Conservation (phyloP, 1,140 invertebrate genomes). For the Lasioglossum albipes region DNA sequence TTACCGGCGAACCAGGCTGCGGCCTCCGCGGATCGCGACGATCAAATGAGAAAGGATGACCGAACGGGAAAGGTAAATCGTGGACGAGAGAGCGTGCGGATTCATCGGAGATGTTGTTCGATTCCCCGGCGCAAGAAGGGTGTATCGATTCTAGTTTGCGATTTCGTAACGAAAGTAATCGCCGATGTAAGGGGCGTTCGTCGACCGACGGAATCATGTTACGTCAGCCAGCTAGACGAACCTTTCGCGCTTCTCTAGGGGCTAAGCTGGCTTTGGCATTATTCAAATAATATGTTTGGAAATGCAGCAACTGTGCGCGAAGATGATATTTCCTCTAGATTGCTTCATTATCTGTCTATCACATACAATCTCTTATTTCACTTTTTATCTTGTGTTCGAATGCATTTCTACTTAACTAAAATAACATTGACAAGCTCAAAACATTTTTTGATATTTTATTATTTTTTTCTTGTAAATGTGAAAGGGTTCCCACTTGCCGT, state of each 20-base stretch:
- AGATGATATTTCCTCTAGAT: too few relatives aligned
- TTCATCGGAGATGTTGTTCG: conserved; percentile 21
- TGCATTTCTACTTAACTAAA: too few relatives aligned
- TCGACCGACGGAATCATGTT: conserved; percentile 20
- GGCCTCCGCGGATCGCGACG: conserved; percentile 33
- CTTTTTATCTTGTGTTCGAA: too few relatives aligned
- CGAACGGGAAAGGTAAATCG: conserved; percentile 39
- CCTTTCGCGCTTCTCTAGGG: not conserved
- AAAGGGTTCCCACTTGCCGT: too few relatives aligned
- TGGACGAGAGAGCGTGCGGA: conserved; percentile 26
- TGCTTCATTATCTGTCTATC: too few relatives aligned
- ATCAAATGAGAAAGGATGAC: conserved; percentile 48
- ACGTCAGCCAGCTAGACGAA: conserved; percentile 8
- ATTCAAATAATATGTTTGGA: conserved; percentile 31
- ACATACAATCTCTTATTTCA: too few relatives aligned
- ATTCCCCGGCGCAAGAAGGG: conserved; percentile 33
- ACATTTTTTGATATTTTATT: too few relatives aligned
- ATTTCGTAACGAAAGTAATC: conserved; percentile 43
- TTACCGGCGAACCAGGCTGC: conserved; percentile 55
- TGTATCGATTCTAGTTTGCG: conserved; percentile 27
- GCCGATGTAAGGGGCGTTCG: conserved; percentile 4
- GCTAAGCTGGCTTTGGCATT: conserved; percentile 5
- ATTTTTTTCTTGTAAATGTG: too few relatives aligned
- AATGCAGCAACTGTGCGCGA: too few relatives aligned
- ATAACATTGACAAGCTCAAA: too few relatives aligned